phyloP scores from a whole-genome alignment of 2,113 vertebrate genomes.

The Embiotoca jacksoni region DNA sequence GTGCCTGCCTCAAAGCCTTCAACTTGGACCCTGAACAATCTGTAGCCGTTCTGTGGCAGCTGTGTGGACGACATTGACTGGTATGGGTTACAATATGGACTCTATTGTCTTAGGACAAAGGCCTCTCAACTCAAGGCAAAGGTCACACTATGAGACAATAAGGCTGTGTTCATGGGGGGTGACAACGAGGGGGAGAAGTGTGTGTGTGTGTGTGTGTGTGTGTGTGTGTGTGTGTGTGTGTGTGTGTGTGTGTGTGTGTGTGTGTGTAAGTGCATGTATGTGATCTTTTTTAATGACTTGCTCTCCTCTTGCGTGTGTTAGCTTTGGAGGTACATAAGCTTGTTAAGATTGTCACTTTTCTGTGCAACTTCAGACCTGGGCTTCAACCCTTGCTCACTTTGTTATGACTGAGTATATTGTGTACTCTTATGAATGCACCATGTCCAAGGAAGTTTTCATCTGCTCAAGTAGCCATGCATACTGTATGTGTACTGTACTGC shows the following conservation, averaged over 20 bases:
- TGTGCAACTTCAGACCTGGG: background rate
- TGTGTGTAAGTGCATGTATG: background rate
- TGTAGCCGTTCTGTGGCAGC: slow-evolving; percentile 68
- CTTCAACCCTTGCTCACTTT: background rate
- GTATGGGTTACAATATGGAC: slow-evolving; percentile 77
- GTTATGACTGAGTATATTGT: background rate
- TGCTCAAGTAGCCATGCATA: slow-evolving; percentile 17
- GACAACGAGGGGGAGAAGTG: background rate
- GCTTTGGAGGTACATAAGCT: background rate
- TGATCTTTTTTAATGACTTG: background rate
- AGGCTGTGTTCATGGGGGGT: slow-evolving; percentile 48
- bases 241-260: background rate
- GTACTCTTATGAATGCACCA: background rate
- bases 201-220: background rate
- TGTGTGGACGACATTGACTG: slow-evolving; percentile 72
- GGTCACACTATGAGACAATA: slow-evolving; percentile 75
- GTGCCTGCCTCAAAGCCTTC: slow-evolving; percentile 65
- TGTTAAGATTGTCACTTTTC: background rate
- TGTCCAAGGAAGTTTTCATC: slow-evolving; percentile 19
- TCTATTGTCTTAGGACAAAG: slow-evolving; percentile 78
- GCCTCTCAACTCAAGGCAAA: slow-evolving; percentile 69
- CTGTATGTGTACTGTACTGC: slow-evolving; percentile 8
- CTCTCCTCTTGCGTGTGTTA: no score
- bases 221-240: background rate
- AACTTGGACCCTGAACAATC: slow-evolving; percentile 69